These are phyloP conservation scores for Austrofundulus limnaeus DNA, from an alignment of 2,113 vertebrate genomes.

Conservation along the genomic window DNA sequence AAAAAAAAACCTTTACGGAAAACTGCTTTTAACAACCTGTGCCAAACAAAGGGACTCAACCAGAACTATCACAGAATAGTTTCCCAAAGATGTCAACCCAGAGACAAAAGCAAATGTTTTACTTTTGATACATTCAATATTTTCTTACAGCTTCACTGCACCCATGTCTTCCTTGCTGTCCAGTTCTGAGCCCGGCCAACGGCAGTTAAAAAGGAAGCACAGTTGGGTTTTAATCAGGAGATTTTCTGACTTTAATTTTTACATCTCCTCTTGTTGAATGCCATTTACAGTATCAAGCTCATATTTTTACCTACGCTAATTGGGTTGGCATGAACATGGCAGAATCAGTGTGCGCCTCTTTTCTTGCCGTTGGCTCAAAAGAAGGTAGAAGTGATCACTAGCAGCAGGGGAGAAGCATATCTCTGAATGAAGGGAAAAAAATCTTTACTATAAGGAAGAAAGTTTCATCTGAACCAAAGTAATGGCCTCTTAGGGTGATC, in stretches of 20 bases:
- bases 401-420: neutral
- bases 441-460: neutral
- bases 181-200: no score
- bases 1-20: no score
- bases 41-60: no score
- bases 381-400: neutral
- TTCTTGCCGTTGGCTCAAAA: neutral
- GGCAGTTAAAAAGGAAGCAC: neutral
- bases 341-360: neutral
- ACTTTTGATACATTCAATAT: no score
- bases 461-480: neutral
- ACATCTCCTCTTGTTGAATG: neutral
- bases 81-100: no score
- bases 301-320: neutral
- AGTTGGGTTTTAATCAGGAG: neutral
- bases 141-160: no score
- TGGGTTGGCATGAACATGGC: neutral
- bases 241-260: neutral
- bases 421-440: neutral
- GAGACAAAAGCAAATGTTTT: no score
- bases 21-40: no score
- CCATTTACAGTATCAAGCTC: neutral
- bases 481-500: neutral
- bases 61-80: no score
- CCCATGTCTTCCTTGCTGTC: no score